Conservation (phyloP, 2,113 vertebrate genomes). For the Synodontis membranacea region DNA sequence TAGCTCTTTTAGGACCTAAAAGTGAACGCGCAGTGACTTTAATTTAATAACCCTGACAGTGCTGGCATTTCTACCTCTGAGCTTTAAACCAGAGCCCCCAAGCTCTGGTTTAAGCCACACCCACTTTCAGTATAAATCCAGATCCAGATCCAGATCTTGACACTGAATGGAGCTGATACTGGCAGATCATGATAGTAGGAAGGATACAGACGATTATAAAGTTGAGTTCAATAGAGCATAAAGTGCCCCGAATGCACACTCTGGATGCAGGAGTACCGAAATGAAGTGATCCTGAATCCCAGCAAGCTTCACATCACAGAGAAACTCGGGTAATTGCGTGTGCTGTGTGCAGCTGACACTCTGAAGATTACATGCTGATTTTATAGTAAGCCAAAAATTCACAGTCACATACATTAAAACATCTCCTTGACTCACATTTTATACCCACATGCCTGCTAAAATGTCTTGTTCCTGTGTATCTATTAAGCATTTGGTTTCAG, state of each 20-base stretch:
- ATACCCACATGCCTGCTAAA: conserved; percentile 7
- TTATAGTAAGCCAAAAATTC: conserved; percentile 25
- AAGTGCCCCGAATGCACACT: neutral
- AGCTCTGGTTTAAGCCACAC: neutral
- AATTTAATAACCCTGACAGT: no score
- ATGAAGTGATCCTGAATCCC: neutral
- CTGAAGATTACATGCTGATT: conserved; percentile 6
- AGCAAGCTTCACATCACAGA: neutral
- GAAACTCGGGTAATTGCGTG: neutral
- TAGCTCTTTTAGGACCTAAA: no score
- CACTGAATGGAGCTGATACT: neutral
- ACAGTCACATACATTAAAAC: conserved; percentile 10
- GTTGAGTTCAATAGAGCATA: neutral
- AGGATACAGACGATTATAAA: neutral
- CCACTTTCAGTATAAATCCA: neutral
- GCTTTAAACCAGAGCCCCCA: neutral
- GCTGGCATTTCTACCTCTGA: no score
- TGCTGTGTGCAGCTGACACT: neutral
- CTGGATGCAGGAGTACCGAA: neutral
- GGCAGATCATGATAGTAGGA: neutral
- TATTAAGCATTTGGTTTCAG: neutral
- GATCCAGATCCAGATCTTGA: neutral
- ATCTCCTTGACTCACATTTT: neutral
- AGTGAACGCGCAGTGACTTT: no score
- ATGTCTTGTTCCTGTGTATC: conserved; percentile 4